phyloP scores from a whole-genome alignment of 92 coral and sea anemone species.

The Epizoanthus ramosus region DNA sequence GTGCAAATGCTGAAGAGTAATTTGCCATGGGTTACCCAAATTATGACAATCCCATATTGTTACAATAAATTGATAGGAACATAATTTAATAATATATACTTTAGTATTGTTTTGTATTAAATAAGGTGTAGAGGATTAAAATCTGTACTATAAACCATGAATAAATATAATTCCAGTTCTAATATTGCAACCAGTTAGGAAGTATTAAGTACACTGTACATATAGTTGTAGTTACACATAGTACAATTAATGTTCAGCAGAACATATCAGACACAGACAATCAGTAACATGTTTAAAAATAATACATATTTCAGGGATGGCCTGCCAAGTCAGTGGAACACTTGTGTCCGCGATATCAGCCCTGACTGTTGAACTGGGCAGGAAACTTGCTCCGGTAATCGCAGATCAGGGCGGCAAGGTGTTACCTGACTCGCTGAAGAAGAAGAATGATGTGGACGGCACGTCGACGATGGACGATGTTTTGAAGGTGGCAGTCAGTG shows the following conservation, averaged over 20 bases:
- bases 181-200: too few relatives aligned
- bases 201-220: background rate
- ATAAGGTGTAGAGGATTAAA: background rate
- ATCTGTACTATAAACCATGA: background rate
- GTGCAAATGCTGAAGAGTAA: too few relatives aligned
- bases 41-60: too few relatives aligned
- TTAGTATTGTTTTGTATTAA: too few relatives aligned
- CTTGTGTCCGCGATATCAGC: slow-evolving; percentile 87
- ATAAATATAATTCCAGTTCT: too few relatives aligned
- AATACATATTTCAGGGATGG: slow-evolving; percentile 72
- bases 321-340: slow-evolving; percentile 96
- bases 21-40: too few relatives aligned
- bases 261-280: background rate
- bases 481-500: slow-evolving; percentile 91
- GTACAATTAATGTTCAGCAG: background rate
- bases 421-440: slow-evolving; percentile 50
- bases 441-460: slow-evolving; percentile 74
- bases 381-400: slow-evolving; percentile 85
- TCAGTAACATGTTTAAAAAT: background rate
- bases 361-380: slow-evolving; percentile 87
- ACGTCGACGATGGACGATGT: slow-evolving; percentile 71
- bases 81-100: too few relatives aligned
- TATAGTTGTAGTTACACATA: background rate
- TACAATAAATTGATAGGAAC: too few relatives aligned
- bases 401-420: slow-evolving; percentile 92